Evolutionary conservation across 2,888 invertebrate genomes (phyloP), one percentile per base, ranked within the genome.

Genomic region (Ferdinandea cuprea): DNA sequence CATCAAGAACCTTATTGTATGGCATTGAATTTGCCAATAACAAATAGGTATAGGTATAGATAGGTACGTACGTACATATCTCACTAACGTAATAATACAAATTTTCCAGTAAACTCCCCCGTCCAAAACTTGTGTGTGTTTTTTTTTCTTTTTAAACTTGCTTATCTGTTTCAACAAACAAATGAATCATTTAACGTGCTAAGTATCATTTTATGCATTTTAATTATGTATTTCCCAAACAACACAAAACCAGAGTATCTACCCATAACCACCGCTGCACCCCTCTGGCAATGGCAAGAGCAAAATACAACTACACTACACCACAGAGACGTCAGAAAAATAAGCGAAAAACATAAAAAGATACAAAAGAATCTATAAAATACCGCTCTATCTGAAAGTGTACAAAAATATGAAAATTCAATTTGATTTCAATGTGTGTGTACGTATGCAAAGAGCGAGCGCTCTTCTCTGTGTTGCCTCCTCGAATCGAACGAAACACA

Each of bases 181-280:
- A 74, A 65, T 66, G 73, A 74, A 35, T 74, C 56, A 74, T 65
- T 74, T 74, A 74, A 66, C 58, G 72, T 72, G 63, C 73, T 66
- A 65, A 65, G 73, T 74, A 74, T 66, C 73, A 42, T 74, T 74
- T 65, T 65, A 74, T 74, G 73, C 73, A 74, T 65, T 65, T 74
- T 74, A 74, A 74, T 66, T 74, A 65, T n/a, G n/a, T n/a, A n/a
- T 66, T 74, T 65, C 73, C 56, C 73, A 65, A 56, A 65, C 73
- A 74, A 42, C 30, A 13, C 48, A 28, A 25, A 19, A 21, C 8
- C 5, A 15, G 5, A 6, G n/a, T n/a, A n/a, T n/a, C n/a, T n/a
- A n/a, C n/a, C n/a, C 37, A 46, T 9, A 17, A 40, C 37, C 48
- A 46, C 69, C 17, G 11, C 9, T 11, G 40, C 7, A 7, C 13